Conservation (phyloP, 2,797 vertebrate species). For the Melanotaenia parkinsoni region DNA sequence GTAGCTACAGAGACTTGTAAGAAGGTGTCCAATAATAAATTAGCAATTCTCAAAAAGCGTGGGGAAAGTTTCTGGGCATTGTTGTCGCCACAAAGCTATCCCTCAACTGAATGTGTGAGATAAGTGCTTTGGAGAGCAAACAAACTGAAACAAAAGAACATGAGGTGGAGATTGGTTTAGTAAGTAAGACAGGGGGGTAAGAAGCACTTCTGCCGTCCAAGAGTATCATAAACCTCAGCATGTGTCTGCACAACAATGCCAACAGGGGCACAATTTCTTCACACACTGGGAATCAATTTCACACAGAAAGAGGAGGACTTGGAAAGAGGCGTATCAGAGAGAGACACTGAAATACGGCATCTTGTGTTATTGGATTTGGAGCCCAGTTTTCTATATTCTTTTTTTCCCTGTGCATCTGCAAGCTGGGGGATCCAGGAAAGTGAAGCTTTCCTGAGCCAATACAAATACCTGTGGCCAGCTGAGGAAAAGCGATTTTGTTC, state of each 20-base stretch:
- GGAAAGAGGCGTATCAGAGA: constrained; percentile 72
- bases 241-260: constrained; percentile 79
- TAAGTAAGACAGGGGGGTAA: constrained; percentile 70
- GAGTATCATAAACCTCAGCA: constrained; percentile 76
- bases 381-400: constrained; percentile 65
- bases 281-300: constrained; percentile 82
- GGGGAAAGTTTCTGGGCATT: constrained; percentile 73
- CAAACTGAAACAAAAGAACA: constrained; percentile 80
- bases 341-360: constrained; percentile 79
- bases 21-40: constrained; percentile 73
- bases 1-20: constrained; percentile 48
- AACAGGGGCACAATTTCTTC: constrained; percentile 80
- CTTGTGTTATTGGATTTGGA: constrained; percentile 82
- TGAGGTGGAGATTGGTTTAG: constrained; percentile 80
- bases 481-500: constrained; percentile 71
- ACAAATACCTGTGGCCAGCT: constrained; percentile 71
- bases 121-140: constrained; percentile 77
- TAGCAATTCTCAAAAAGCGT: constrained; percentile 63
- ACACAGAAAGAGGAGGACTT: constrained; percentile 79
- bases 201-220: constrained; percentile 72
- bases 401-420: constrained; percentile 61
- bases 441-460: constrained; percentile 61
- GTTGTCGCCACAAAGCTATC: constrained; percentile 74
- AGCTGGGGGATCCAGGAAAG: constrained; percentile 72
- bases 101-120: constrained; percentile 75